phyloP scores from a whole-genome alignment of 2,888 invertebrate genomes.

The Argyresthia albistria region DNA sequence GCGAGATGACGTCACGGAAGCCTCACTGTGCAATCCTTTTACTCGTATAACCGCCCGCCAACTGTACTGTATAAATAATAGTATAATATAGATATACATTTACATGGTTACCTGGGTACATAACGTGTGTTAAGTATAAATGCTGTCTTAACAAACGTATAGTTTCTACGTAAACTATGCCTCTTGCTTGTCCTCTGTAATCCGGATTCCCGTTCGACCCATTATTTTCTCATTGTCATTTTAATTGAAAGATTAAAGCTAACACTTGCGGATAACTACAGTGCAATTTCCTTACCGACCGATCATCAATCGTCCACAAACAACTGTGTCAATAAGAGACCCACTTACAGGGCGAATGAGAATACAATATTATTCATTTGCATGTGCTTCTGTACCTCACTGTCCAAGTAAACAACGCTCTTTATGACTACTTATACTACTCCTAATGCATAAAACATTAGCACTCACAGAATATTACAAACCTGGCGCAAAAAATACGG shows the following conservation, averaged over 20 bases:
- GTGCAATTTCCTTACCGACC: too few species aligned
- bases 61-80: too few species aligned
- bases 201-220: too few species aligned
- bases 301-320: neutral
- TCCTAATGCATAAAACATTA: slow-evolving; percentile 1
- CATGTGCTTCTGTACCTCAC: neutral
- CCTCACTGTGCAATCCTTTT: slow-evolving; percentile 6
- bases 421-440: neutral
- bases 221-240: too few species aligned
- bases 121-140: too few species aligned
- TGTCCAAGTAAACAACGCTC: slow-evolving; percentile 1
- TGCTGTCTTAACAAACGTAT: too few species aligned
- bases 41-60: neutral
- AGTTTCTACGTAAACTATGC: too few species aligned
- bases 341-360: neutral
- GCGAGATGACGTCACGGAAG: neutral
- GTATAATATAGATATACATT: too few species aligned
- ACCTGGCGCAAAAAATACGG: neutral
- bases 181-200: too few species aligned
- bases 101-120: too few species aligned
- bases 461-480: neutral
- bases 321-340: neutral
- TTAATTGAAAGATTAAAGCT: too few species aligned
- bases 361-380: slow-evolving; percentile 6
- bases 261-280: too few species aligned